Evolutionary conservation across 2,888 invertebrate species (phyloP).

Genomic region (Drosophila putrida): DNA sequence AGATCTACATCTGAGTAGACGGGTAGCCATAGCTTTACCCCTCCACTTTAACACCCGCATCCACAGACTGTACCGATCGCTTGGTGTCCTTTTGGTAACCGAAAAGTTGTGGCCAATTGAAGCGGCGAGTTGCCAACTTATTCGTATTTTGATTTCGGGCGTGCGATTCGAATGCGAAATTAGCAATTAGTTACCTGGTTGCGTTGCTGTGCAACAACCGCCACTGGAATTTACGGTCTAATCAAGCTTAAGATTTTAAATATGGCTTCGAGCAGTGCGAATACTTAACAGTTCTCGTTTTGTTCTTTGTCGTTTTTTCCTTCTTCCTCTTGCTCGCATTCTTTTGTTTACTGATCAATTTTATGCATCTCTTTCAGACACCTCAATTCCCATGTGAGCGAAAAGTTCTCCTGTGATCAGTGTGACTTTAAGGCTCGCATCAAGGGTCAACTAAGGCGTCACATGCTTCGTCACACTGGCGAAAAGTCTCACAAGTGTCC

Average conservation of each 20-base stretch:
- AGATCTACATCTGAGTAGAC: conserved; percentile 62
- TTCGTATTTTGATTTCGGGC: conserved; percentile 63
- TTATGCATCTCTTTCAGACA: conserved; percentile 70
- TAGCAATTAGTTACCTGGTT: conserved; percentile 69
- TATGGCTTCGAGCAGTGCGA: conserved; percentile 54
- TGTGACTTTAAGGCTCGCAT: conserved; percentile 90
- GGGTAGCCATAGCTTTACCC: conserved; percentile 10
- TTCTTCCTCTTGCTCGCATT: conserved; percentile 1
- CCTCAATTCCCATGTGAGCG: conserved; percentile 71
- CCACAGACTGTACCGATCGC: conserved; percentile 19
- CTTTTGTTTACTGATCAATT: conserved; percentile 1
- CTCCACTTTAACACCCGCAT: not conserved
- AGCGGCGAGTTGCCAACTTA: conserved; percentile 55
- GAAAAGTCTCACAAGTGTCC: conserved; percentile 94
- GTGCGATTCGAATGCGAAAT: conserved; percentile 77
- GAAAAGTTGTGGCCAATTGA: conserved; percentile 46
- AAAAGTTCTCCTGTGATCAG: conserved; percentile 88
- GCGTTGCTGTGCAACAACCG: conserved; percentile 49
- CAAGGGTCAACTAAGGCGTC: conserved; percentile 91
- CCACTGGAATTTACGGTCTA: conserved; percentile 75
- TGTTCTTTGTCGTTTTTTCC: not conserved
- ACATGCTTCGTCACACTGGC: conserved; percentile 91
- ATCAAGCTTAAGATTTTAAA: conserved; percentile 72
- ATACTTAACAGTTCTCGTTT: conserved; percentile 33
- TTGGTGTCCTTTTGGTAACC: conserved; percentile 43